Conservation (phyloP, 2,113 vertebrate genomes). For the Telmatochromis sp. region DNA sequence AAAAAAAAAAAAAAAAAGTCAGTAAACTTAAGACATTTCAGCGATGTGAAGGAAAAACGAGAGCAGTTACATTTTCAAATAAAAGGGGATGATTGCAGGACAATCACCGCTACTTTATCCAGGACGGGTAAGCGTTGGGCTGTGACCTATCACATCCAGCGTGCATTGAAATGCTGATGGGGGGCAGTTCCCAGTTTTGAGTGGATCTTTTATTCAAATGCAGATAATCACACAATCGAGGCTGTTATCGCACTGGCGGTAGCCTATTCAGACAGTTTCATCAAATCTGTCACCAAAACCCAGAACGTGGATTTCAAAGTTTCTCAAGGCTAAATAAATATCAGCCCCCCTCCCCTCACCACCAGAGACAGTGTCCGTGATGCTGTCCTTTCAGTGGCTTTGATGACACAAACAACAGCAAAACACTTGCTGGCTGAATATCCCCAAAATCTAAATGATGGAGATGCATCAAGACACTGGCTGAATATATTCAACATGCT, state of each 20-base stretch:
- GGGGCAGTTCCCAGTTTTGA: neutral
- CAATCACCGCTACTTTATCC: neutral
- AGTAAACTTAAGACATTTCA: neutral
- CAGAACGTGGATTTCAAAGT: neutral
- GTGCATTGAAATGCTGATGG: neutral
- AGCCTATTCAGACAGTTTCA: neutral
- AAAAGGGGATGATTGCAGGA: neutral
- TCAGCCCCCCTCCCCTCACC: neutral
- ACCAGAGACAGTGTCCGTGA: neutral
- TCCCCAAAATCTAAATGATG: neutral
- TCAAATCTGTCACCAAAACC: neutral
- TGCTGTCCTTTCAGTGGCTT: neutral
- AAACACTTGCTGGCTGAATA: neutral
- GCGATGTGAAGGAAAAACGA: neutral
- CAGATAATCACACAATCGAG: neutral
- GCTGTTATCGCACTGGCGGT: neutral
- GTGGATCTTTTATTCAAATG: neutral
- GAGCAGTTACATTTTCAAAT: neutral
- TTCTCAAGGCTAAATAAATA: neutral
- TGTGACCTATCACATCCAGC: neutral
- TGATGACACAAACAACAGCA: neutral
- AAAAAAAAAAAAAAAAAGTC: neutral
- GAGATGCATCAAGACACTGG: neutral
- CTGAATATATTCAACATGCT: neutral
- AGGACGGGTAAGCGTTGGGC: neutral